phyloP scores from a whole-genome alignment of 2,888 invertebrate genomes.

The Iselma pallidipennis region DNA sequence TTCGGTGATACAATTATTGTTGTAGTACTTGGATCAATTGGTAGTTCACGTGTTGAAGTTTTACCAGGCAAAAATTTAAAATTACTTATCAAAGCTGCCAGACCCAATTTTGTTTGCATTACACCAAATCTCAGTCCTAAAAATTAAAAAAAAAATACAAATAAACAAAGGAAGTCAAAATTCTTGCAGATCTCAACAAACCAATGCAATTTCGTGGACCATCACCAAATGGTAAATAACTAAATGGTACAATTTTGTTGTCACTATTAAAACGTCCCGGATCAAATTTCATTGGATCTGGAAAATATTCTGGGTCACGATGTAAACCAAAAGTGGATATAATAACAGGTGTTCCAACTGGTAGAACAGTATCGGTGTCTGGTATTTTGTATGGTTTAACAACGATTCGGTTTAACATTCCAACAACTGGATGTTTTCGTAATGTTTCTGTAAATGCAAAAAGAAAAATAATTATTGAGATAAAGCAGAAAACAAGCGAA shows the following conservation, averaged over 20 bases:
- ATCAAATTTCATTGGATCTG: too few species aligned
- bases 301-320: too few species aligned
- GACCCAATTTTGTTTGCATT: slow-evolving; percentile 15
- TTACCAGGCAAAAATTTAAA: slow-evolving; percentile 15
- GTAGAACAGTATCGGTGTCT: too few species aligned
- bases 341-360: too few species aligned
- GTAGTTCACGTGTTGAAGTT: slow-evolving; percentile 7
- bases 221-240: slow-evolving; percentile 12
- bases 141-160: not conserved
- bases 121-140: slow-evolving; percentile 11
- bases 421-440: too few species aligned
- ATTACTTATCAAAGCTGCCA: slow-evolving; percentile 12
- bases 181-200: slow-evolving; percentile 18
- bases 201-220: too few species aligned
- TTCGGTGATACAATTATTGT: not conserved
- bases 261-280: slow-evolving; percentile 1
- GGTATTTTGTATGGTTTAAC: too few species aligned
- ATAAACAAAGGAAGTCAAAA: slow-evolving; percentile 11
- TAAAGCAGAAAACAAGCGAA: not conserved
- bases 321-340: too few species aligned
- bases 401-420: too few species aligned
- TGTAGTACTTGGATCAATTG: slow-evolving; percentile 1
- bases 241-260: slow-evolving; percentile 1
- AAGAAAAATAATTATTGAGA: not conserved
- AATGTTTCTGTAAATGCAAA: too few species aligned